These are phyloP conservation scores for Camptogramma bilineatum DNA, from an alignment of 2,888 invertebrate species.

Conservation along the genomic window DNA sequence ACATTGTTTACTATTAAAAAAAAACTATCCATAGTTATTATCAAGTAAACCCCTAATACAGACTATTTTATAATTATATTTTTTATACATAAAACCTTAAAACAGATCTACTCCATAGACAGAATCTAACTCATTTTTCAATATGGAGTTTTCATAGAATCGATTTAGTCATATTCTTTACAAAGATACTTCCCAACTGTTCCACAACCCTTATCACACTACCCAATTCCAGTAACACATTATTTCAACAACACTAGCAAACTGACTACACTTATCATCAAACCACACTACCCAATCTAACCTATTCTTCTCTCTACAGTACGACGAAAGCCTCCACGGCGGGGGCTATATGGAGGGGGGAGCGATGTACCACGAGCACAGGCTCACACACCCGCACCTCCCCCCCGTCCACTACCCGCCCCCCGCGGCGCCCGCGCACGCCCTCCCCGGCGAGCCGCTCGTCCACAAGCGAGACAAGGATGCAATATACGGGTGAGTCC, in stretches of 20 bases:
- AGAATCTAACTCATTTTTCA: too few relatives aligned
- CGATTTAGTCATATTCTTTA: too few relatives aligned
- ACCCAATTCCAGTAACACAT: not conserved
- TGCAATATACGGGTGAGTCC: constrained; percentile 98
- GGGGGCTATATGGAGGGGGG: constrained; percentile 94
- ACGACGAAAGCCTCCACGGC: constrained; percentile 96
- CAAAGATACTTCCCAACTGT: too few relatives aligned
- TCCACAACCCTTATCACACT: not conserved
- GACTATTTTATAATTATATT: too few relatives aligned
- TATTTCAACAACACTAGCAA: not conserved
- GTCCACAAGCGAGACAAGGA: constrained; percentile 99
- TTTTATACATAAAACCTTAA: too few relatives aligned
- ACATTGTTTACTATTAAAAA: too few relatives aligned
- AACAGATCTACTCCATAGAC: too few relatives aligned
- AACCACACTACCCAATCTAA: constrained; percentile 3
- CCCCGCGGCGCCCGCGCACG: constrained; percentile 94
- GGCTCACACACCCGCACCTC: constrained; percentile 91
- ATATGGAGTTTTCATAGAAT: too few relatives aligned
- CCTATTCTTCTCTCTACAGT: constrained; percentile 84
- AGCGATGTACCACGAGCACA: constrained; percentile 92
- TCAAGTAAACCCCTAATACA: too few relatives aligned
- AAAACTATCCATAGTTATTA: too few relatives aligned
- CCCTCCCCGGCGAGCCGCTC: constrained; percentile 94
- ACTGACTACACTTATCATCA: constrained; percentile 2
- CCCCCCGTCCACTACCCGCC: constrained; percentile 91